Conservation (phyloP, 2,113 vertebrate species). For the Erythrolamprus reginae region DNA sequence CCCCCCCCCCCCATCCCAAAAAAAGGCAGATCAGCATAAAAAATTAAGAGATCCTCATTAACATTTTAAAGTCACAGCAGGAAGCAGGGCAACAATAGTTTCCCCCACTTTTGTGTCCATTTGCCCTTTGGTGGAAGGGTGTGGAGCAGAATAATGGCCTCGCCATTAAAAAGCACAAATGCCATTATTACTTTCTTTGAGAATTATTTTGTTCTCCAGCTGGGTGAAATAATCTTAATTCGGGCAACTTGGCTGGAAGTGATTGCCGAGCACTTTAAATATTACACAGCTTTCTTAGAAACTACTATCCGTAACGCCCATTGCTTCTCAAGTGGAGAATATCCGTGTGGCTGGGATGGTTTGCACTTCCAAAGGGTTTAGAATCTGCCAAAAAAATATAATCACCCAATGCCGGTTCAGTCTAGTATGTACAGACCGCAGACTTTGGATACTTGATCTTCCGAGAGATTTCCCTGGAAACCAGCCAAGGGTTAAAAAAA, state of each 20-base stretch:
- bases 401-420: not conserved
- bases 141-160: slow-evolving; percentile 26
- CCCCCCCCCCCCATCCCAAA: slow-evolving; percentile 24
- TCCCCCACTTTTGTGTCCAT: slow-evolving; percentile 27
- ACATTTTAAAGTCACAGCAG: slow-evolving; percentile 54
- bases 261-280: slow-evolving; percentile 31
- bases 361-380: slow-evolving; percentile 8
- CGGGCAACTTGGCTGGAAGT: slow-evolving; percentile 24
- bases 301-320: slow-evolving; percentile 18
- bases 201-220: slow-evolving; percentile 40
- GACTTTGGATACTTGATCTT: slow-evolving; percentile 10
- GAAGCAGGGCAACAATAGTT: slow-evolving; percentile 45
- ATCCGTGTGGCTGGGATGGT: slow-evolving; percentile 21
- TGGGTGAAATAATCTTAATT: slow-evolving; percentile 33
- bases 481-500: slow-evolving; percentile 19
- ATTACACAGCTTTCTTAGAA: not conserved
- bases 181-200: slow-evolving; percentile 34
- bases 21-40: slow-evolving; percentile 19
- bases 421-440: slow-evolving; percentile 18
- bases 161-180: slow-evolving; percentile 10
- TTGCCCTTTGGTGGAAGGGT: slow-evolving; percentile 18
- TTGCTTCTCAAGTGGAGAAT: slow-evolving; percentile 28
- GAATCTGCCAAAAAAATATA: slow-evolving; percentile 32
- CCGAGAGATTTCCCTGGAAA: slow-evolving; percentile 4
- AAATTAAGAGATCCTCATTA: slow-evolving; percentile 42